Percentiles rank a stretch among this genome's conserved stretches.
phyloP scores from a whole-genome alignment of 1,140 invertebrate species.

The Drosophila teissieri region DNA sequence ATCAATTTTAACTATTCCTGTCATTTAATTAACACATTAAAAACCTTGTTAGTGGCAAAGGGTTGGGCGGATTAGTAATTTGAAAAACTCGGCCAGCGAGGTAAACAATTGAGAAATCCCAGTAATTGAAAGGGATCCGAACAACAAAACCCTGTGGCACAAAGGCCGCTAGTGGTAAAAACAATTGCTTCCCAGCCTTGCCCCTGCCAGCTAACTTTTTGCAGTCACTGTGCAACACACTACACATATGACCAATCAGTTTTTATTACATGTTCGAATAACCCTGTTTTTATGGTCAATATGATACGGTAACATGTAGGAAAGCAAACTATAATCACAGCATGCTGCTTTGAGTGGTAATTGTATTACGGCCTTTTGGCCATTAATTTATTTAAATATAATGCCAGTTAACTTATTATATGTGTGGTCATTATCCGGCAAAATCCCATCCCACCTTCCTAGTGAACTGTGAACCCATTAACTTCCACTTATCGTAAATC shows the following conservation, averaged over 20 bases:
- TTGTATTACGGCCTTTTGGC: neutral
- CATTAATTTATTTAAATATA: neutral
- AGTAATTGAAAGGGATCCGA: conserved; percentile 19
- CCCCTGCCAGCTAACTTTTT: conserved; percentile 1
- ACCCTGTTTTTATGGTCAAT: neutral
- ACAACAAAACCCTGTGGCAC: conserved; percentile 8
- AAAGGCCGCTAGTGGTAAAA: conserved; percentile 5
- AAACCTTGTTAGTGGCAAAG: neutral
- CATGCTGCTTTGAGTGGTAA: neutral
- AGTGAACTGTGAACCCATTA: conserved; percentile 34
- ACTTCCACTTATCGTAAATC: conserved; percentile 59
- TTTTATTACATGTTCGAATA: neutral
- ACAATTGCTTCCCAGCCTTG: conserved; percentile 6
- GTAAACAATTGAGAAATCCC: conserved; percentile 2
- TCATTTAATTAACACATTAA: conserved; percentile 18
- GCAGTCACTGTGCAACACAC: neutral
- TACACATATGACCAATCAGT: neutral
- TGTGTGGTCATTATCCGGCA: too few relatives aligned
- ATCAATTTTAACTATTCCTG: neutral
- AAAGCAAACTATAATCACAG: too few relatives aligned
- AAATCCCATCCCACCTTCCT: neutral
- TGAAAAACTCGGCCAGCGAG: conserved; percentile 5
- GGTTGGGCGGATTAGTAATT: conserved; percentile 4
- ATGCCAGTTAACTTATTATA: conserved; percentile 5
- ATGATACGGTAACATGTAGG: too few relatives aligned